These are phyloP conservation scores for Henicopernis longicauda DNA, from an alignment of 2,113 vertebrate genomes.

Conservation along the genomic window DNA sequence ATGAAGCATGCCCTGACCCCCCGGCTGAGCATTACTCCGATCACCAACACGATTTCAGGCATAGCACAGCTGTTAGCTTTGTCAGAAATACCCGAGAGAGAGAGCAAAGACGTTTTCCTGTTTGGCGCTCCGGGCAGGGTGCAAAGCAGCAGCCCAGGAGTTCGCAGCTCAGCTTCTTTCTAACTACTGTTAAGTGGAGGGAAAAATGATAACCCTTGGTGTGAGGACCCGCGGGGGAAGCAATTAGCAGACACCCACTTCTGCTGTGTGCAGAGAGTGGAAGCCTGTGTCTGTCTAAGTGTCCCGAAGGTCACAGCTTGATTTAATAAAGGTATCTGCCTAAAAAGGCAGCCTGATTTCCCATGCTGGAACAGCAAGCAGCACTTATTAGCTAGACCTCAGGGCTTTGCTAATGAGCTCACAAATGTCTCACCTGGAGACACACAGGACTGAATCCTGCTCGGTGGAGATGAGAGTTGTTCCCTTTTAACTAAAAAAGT, in stretches of 20 bases:
- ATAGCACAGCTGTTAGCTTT: neutral
- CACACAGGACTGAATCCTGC: neutral
- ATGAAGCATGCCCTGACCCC: neutral
- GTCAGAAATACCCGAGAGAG: neutral
- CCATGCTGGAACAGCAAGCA: neutral
- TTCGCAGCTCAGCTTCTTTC: neutral
- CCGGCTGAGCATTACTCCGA: accelerated
- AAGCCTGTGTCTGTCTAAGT: neutral
- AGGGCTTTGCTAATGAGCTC: conserved; percentile 3
- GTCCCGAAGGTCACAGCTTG: neutral
- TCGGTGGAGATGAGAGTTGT: neutral
- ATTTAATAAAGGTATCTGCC: neutral
- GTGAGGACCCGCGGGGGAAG: neutral
- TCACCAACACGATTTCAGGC: accelerated
- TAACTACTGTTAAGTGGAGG: neutral
- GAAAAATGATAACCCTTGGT: neutral
- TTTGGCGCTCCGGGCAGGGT: accelerated
- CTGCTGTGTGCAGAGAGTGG: neutral
- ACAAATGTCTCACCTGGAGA: neutral
- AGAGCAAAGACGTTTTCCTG: neutral
- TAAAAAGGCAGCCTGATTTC: neutral
- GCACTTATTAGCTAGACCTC: neutral
- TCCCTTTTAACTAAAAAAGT: neutral
- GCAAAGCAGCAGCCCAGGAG: neutral
- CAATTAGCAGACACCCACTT: neutral